phyloP scores from a whole-genome alignment of 1,140 invertebrate species.

The Adoxophyes honmai region DNA sequence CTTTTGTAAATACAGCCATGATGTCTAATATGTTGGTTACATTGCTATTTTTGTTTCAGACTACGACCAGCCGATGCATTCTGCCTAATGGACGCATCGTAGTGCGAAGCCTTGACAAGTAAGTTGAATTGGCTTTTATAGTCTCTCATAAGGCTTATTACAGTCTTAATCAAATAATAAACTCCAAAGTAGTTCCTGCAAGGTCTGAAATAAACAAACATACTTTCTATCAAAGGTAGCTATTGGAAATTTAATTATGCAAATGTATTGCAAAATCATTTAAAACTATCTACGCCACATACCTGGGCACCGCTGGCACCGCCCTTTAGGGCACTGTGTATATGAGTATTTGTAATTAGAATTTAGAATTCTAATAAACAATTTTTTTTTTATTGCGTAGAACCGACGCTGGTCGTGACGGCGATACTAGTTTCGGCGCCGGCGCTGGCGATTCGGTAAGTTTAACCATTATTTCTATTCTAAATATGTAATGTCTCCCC shows the following conservation, averaged over 20 bases:
- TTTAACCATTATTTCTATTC: no score
- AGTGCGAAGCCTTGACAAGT: constrained; percentile 41
- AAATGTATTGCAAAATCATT: no score
- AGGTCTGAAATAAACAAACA: no score
- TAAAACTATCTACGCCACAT: no score
- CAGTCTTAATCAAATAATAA: neutral
- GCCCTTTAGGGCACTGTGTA: no score
- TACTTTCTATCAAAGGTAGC: no score
- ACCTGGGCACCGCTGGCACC: no score
- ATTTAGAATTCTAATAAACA: neutral
- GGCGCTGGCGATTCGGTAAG: constrained; percentile 47
- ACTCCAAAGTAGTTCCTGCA: no score
- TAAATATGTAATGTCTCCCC: no score
- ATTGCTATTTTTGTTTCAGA: constrained; percentile 15
- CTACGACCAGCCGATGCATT: constrained; percentile 30
- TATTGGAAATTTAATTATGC: no score
- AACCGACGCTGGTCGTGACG: constrained; percentile 19
- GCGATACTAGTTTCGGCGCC: constrained; percentile 26
- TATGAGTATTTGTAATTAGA: no score
- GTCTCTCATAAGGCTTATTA: neutral
- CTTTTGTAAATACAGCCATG: no score
- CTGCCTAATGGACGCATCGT: constrained; percentile 48
- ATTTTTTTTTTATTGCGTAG: constrained; percentile 19
- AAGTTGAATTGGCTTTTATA: constrained; percentile 16
- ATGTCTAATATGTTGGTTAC: neutral